Percentiles rank a stretch among this genome's conserved stretches.
phyloP scores from a whole-genome alignment of 2,888 invertebrate genomes.

The Gortyna flavago region DNA sequence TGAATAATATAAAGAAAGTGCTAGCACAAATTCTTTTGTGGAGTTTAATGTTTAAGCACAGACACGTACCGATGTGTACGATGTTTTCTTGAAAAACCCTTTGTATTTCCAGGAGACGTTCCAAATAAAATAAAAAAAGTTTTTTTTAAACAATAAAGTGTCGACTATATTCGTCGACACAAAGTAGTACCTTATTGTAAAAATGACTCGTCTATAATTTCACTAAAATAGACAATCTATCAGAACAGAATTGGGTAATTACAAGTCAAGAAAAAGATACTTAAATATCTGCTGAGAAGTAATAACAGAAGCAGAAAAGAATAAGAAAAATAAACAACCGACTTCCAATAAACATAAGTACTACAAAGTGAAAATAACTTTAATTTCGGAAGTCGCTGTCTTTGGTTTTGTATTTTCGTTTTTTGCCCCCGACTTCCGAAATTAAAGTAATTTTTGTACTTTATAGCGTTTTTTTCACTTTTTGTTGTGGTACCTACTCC shows the following conservation, averaged over 20 bases:
- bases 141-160: background rate
- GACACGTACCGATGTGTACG: background rate
- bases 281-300: background rate
- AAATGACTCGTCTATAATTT: background rate
- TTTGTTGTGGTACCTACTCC: too few species aligned
- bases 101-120: background rate
- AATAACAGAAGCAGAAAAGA: background rate
- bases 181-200: background rate
- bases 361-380: too few species aligned
- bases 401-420: too few species aligned
- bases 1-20: constrained; percentile 44
- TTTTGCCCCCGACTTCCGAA: too few species aligned
- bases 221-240: background rate
- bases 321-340: too few species aligned
- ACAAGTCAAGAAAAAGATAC: background rate
- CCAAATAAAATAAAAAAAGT: background rate
- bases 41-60: background rate
- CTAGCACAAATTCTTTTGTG: background rate
- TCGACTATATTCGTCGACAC: background rate
- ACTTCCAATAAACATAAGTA: too few species aligned
- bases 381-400: too few species aligned
- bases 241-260: background rate
- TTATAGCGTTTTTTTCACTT: too few species aligned
- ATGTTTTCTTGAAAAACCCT: background rate
- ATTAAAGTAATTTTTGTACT: too few species aligned